Percentiles rank a stretch among this genome's conserved stretches.
These are phyloP conservation scores for Sympetrum striolatum DNA, from an alignment of 2,888 invertebrate genomes.

Conservation along the genomic window DNA sequence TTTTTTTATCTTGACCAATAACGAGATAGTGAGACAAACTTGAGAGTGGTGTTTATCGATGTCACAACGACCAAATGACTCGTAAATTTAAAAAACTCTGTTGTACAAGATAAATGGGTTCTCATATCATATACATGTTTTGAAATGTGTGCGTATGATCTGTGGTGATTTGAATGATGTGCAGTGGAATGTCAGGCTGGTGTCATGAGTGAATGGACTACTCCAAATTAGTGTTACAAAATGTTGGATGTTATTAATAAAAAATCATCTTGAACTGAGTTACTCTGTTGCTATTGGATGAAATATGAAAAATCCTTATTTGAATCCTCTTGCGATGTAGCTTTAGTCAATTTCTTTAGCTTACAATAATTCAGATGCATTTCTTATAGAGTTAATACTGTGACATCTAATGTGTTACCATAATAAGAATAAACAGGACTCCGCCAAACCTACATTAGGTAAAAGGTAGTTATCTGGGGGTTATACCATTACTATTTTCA, in stretches of 20 bases:
- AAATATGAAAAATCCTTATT: too few relatives aligned
- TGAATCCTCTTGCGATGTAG: too few relatives aligned
- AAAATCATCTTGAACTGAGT: constrained; percentile 16
- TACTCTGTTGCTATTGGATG: background rate
- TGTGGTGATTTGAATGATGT: constrained; percentile 32
- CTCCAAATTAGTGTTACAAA: constrained; percentile 34
- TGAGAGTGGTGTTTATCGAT: constrained; percentile 34
- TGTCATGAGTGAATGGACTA: constrained; percentile 39
- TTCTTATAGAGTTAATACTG: too few relatives aligned
- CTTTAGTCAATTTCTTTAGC: too few relatives aligned
- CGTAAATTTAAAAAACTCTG: constrained; percentile 15
- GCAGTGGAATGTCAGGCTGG: constrained; percentile 16
- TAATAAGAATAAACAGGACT: too few relatives aligned
- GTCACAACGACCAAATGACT: constrained; percentile 34
- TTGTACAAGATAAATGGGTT: constrained; percentile 43
- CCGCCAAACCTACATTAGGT: too few relatives aligned
- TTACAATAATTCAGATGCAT: too few relatives aligned
- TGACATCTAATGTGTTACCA: too few relatives aligned
- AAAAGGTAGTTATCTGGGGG: too few relatives aligned
- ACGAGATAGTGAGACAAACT: constrained; percentile 33
- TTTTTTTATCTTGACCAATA: constrained; percentile 44
- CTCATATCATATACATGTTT: constrained; percentile 41
- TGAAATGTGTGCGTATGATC: constrained; percentile 14
- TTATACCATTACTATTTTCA: too few relatives aligned
- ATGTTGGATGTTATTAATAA: constrained; percentile 44